These are phyloP conservation scores for Serripes groenlandicus DNA, from an alignment of 2,888 invertebrate genomes.

Conservation along the genomic window DNA sequence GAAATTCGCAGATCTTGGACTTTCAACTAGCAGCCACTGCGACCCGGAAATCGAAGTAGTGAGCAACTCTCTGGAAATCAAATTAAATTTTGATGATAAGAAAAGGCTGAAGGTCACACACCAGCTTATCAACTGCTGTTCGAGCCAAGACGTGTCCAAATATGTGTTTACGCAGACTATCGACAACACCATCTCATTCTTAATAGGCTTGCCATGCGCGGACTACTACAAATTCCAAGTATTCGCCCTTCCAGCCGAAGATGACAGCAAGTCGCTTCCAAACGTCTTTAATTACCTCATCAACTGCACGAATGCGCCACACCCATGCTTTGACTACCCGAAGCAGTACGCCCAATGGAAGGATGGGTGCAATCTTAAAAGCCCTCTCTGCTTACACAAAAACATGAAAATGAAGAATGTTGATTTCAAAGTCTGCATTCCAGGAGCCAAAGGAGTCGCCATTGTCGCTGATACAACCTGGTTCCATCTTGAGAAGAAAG, in stretches of 20 bases:
- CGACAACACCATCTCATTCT: conserved; percentile 71
- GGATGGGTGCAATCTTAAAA: conserved; percentile 84
- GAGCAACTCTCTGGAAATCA: conserved; percentile 77
- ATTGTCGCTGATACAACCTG: conserved; percentile 84
- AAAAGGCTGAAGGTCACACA: conserved; percentile 80
- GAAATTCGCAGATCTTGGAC: conserved; percentile 76
- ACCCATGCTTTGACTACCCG: conserved; percentile 81
- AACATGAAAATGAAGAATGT: conserved; percentile 74
- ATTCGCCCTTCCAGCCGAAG: conserved; percentile 82
- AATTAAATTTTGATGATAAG: conserved; percentile 67
- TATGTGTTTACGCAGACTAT: conserved; percentile 80
- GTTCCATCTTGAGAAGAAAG: conserved; percentile 83
- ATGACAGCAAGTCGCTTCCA: conserved; percentile 84
- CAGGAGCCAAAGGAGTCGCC: conserved; percentile 84
- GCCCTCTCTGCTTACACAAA: conserved; percentile 77
- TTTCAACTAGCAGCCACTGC: conserved; percentile 73
- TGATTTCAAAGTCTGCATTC: conserved; percentile 80
- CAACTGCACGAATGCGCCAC: conserved; percentile 74
- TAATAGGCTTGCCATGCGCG: conserved; percentile 76
- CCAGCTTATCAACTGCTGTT: conserved; percentile 73
- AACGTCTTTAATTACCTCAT: conserved; percentile 86
- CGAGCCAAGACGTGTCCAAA: conserved; percentile 72
- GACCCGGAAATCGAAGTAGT: conserved; percentile 69
- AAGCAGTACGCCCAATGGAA: conserved; percentile 86
- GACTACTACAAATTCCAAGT: conserved; percentile 86